A percentile compares a stretch with the other conserved stretches of the same genome.
Conservation (phyloP, 2,797 vertebrate species). For the Harpia harpyja region DNA sequence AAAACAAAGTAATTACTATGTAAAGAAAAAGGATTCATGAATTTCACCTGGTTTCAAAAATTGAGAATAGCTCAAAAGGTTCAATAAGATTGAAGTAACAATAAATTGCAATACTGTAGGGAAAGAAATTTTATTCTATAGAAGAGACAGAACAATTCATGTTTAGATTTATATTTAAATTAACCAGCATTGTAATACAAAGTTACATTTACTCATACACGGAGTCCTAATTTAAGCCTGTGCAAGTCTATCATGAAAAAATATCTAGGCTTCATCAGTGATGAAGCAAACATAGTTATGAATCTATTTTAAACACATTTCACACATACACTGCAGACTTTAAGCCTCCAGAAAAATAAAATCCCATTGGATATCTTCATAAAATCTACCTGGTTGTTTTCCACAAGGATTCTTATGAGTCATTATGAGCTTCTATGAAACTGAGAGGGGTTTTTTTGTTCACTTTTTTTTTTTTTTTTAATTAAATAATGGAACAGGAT, state of each 20-base stretch:
- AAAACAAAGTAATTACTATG: not conserved
- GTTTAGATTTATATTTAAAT: slow-evolving; percentile 43
- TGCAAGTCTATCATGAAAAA: not conserved
- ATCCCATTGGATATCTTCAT: not conserved
- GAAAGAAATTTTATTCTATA: not conserved
- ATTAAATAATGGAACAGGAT: not conserved
- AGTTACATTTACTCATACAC: not conserved
- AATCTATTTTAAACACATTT: slow-evolving; percentile 9
- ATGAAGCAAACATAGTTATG: not conserved
- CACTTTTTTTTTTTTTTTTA: not conserved
- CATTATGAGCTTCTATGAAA: not conserved
- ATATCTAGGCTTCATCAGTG: not conserved
- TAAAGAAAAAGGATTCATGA: not conserved
- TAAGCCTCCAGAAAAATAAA: slow-evolving; percentile 12
- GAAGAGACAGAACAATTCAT: not conserved
- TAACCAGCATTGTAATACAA: not conserved
- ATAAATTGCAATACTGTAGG: not conserved
- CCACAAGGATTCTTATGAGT: not conserved
- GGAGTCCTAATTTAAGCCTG: not conserved
- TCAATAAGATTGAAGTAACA: not conserved
- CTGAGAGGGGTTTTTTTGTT: not conserved
- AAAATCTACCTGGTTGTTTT: slow-evolving; percentile 13
- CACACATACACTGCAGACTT: not conserved
- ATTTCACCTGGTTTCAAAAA: slow-evolving; percentile 1
- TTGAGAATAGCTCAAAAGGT: not conserved